phyloP scores from a whole-genome alignment of 2,797 vertebrate genomes.

The Vespertilio murinus region DNA sequence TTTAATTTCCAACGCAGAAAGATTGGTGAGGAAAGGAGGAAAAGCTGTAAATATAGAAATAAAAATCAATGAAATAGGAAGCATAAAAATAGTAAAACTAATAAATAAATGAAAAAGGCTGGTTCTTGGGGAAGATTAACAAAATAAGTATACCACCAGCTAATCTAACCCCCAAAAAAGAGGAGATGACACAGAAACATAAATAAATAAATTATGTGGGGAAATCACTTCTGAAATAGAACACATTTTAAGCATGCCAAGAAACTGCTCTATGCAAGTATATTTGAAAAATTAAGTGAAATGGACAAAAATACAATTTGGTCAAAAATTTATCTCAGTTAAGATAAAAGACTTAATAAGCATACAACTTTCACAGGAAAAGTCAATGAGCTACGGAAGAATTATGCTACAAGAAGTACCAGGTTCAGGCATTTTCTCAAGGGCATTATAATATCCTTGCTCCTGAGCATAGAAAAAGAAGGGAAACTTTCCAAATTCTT shows the following conservation, averaged over 20 bases:
- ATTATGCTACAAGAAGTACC: not conserved
- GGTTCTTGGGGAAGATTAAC: not conserved
- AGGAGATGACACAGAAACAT: not conserved
- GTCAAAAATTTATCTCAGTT: not conserved
- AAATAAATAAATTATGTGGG: not conserved
- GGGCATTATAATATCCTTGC: not conserved
- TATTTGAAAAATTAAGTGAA: slow-evolving; percentile 3
- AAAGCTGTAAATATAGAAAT: not conserved
- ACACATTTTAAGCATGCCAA: not conserved
- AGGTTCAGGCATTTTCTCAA: not conserved
- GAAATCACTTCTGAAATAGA: slow-evolving; percentile 4
- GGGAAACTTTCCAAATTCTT: not conserved
- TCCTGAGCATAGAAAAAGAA: not conserved
- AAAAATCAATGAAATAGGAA: not conserved
- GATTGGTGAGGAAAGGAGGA: not conserved
- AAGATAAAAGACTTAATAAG: not conserved
- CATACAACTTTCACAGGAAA: not conserved
- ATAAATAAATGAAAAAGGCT: not conserved
- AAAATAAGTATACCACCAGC: not conserved
- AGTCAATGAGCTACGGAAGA: not conserved
- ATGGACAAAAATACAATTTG: not conserved
- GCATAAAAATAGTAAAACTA: not conserved
- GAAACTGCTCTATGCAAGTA: not conserved
- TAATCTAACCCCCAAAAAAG: not conserved
- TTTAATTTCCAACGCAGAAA: not conserved